Evolutionary conservation across 1,140 invertebrate genomes (phyloP).

Genomic region (Atta cephalotes): DNA sequence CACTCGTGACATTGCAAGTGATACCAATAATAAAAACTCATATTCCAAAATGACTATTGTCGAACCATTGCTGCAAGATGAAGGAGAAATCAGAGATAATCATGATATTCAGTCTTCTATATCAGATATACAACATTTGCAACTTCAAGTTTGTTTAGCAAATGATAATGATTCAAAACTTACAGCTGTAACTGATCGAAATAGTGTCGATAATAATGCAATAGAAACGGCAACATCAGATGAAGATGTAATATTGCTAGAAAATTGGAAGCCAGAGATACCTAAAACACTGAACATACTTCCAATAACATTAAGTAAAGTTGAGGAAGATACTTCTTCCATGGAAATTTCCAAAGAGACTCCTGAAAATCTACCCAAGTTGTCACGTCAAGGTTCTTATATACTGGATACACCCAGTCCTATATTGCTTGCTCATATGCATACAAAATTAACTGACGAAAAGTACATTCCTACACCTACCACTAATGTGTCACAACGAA

Average conservation of each 20-base stretch:
- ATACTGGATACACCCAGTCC: slow-evolving; percentile 88
- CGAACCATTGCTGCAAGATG: background rate
- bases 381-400: slow-evolving; percentile 89
- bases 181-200: slow-evolving; percentile 76
- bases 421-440: slow-evolving; percentile 87
- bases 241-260: slow-evolving; percentile 75
- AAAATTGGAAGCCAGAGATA: slow-evolving; percentile 82
- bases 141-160: slow-evolving; percentile 56
- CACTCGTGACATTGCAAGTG: slow-evolving; percentile 2
- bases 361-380: slow-evolving; percentile 80
- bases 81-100: background rate
- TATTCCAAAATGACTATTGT: slow-evolving; percentile 20
- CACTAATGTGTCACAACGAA: slow-evolving; percentile 83
- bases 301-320: slow-evolving; percentile 79
- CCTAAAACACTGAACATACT: slow-evolving; percentile 83
- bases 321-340: slow-evolving; percentile 35
- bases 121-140: slow-evolving; percentile 67
- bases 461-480: slow-evolving; percentile 85
- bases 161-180: slow-evolving; percentile 73
- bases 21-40: slow-evolving; percentile 37
- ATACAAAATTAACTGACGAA: slow-evolving; percentile 83
- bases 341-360: slow-evolving; percentile 27
- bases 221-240: slow-evolving; percentile 67
- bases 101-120: slow-evolving; percentile 8
- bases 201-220: slow-evolving; percentile 71